Evolutionary conservation across 2,113 vertebrate genomes (phyloP).

Genomic region (Quiscalus mexicanus): DNA sequence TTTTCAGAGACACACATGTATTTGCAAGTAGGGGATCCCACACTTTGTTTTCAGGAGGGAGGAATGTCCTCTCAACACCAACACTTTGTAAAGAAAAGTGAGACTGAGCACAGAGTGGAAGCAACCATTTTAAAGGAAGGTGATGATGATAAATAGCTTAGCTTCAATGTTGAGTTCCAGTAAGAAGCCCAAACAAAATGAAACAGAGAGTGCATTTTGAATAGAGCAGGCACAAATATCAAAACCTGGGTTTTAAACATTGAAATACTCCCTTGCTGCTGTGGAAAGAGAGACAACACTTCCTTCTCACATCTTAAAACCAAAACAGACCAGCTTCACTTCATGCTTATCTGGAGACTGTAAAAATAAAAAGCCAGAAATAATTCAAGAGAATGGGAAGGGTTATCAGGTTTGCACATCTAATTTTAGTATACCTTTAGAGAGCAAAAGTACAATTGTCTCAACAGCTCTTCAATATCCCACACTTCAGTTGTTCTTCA

Average conservation of each 20-base stretch:
- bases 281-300: not conserved
- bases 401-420: not conserved
- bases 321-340: not conserved
- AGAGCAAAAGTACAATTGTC: not conserved
- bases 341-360: not conserved
- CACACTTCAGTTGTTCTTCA: not conserved
- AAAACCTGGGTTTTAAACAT: not conserved
- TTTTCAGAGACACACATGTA: not conserved
- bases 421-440: constrained; percentile 10
- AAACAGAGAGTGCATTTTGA: not conserved
- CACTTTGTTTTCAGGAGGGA: not conserved
- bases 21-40: constrained; percentile 34
- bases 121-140: not conserved
- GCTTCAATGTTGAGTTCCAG: constrained; percentile 8
- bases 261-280: not conserved
- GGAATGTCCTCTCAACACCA: not conserved
- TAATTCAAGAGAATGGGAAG: not conserved
- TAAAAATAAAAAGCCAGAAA: not conserved
- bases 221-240: not conserved
- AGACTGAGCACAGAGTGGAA: not conserved
- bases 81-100: not conserved
- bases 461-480: constrained; percentile 16
- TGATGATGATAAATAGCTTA: constrained; percentile 50
- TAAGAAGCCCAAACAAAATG: constrained; percentile 19
- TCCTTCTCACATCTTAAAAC: not conserved